Percentiles rank a stretch among this genome's conserved stretches.
Conservation (phyloP, 2,113 vertebrate genomes). For the Paratilapia polleni region DNA sequence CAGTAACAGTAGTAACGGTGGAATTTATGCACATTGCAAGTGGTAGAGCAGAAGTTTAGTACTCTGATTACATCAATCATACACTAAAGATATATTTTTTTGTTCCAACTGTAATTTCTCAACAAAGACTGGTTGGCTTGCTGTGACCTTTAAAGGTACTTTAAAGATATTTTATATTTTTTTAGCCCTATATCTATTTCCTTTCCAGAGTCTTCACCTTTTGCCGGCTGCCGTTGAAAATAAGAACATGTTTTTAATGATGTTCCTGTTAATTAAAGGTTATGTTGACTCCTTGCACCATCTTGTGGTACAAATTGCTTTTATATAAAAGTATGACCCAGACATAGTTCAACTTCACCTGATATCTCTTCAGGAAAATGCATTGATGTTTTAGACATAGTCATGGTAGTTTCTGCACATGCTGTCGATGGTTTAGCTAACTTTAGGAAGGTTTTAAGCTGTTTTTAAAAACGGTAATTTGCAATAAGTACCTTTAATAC, state of each 20-base stretch:
- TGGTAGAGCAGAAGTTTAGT: neutral
- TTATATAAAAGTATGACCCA: neutral
- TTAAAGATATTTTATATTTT: neutral
- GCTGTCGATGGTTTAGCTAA: neutral
- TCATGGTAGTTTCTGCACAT: neutral
- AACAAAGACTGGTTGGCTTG: neutral
- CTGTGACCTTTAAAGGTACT: neutral
- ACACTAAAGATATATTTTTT: neutral
- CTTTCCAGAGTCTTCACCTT: neutral
- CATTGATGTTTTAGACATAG: neutral
- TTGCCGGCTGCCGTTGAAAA: rapidly evolving
- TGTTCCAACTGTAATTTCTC: neutral
- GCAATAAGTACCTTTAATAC: neutral
- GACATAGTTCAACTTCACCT: rapidly evolving
- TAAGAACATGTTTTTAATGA: neutral
- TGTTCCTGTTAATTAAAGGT: neutral
- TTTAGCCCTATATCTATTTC: neutral
- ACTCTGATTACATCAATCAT: neutral
- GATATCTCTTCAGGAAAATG: neutral
- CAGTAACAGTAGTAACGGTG: neutral
- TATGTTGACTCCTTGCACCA: rapidly evolving
- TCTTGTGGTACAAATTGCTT: neutral
- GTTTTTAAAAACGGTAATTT: no score
- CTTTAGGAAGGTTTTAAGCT: neutral
- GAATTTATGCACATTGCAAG: neutral